These are phyloP conservation scores for Paedocypris micromegethes DNA, from an alignment of 2,797 vertebrate genomes.

Conservation along the genomic window DNA sequence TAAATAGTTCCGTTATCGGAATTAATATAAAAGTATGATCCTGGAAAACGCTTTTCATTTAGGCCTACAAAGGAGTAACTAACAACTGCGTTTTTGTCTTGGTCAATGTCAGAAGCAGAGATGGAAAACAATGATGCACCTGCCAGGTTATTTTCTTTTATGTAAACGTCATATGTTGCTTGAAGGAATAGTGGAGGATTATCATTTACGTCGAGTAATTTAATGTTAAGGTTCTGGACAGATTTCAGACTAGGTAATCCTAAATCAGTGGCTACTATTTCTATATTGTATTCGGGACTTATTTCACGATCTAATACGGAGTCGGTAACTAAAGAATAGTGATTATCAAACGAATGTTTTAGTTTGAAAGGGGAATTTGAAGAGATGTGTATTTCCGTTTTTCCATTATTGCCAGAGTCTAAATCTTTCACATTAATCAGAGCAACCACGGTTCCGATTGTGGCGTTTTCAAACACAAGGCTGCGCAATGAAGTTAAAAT, in stretches of 20 bases:
- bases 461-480: slow-evolving; percentile 55
- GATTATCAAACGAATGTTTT: slow-evolving; percentile 61
- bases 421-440: slow-evolving; percentile 60
- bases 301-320: slow-evolving; percentile 55
- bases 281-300: slow-evolving; percentile 53
- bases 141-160: slow-evolving; percentile 53
- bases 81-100: slow-evolving; percentile 53
- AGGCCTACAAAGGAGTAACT: slow-evolving; percentile 57
- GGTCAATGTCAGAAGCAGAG: slow-evolving; percentile 53
- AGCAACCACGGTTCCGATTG: slow-evolving; percentile 53
- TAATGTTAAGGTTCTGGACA: slow-evolving; percentile 46
- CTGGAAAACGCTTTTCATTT: slow-evolving; percentile 19
- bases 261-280: slow-evolving; percentile 52
- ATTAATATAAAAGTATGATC: slow-evolving; percentile 48
- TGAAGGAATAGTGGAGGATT: slow-evolving; percentile 58
- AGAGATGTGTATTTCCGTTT: slow-evolving; percentile 47
- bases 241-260: slow-evolving; percentile 49
- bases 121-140: slow-evolving; percentile 53
- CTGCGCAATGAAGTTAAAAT: slow-evolving; percentile 59
- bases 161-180: slow-evolving; percentile 50
- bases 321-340: slow-evolving; percentile 61
- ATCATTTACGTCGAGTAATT: slow-evolving; percentile 62
- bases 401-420: slow-evolving; percentile 60
- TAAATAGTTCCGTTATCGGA: slow-evolving; percentile 50
- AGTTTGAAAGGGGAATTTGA: slow-evolving; percentile 58